phyloP scores from a whole-genome alignment of 2,797 vertebrate genomes.

The Sebastes taczanowskii region DNA sequence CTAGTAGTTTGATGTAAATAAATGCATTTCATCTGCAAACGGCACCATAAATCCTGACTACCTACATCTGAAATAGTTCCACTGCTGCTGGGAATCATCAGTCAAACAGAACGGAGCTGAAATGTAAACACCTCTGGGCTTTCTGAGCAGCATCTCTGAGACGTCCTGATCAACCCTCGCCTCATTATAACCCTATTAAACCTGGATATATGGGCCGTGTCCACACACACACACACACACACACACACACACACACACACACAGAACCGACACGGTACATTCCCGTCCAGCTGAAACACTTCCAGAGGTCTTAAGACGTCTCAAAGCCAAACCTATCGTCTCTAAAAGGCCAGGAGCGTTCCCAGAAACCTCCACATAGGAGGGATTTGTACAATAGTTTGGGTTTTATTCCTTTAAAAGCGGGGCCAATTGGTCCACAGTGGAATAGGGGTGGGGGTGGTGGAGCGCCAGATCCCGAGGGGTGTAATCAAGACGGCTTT shows the following conservation, averaged over 20 bases:
- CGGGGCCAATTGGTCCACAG: slow-evolving; percentile 14
- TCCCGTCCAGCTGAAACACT: slow-evolving; percentile 54
- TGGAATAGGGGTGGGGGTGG: background rate
- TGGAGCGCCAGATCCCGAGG: slow-evolving; percentile 34
- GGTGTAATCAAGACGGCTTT: slow-evolving; percentile 66
- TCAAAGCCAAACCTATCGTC: slow-evolving; percentile 52
- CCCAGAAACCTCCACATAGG: slow-evolving; percentile 56
- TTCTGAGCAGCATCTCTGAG: slow-evolving; percentile 23
- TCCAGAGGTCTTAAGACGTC: slow-evolving; percentile 41
- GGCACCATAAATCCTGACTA: background rate
- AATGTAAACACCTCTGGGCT: slow-evolving; percentile 27
- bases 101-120: background rate
- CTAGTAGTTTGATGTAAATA: background rate
- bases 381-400: slow-evolving; percentile 52
- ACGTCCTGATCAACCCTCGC: slow-evolving; percentile 13
- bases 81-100: slow-evolving; percentile 5
- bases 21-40: background rate
- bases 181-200: slow-evolving; percentile 60
- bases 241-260: slow-evolving; percentile 20
- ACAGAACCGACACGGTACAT: background rate
- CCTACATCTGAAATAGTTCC: background rate
- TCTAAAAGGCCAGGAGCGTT: slow-evolving; percentile 46
- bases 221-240: slow-evolving; percentile 3
- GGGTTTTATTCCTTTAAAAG: slow-evolving; percentile 54
- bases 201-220: slow-evolving; percentile 34